These are phyloP conservation scores for Hetaerina titia DNA, from an alignment of 2,888 invertebrate species.

Conservation along the genomic window DNA sequence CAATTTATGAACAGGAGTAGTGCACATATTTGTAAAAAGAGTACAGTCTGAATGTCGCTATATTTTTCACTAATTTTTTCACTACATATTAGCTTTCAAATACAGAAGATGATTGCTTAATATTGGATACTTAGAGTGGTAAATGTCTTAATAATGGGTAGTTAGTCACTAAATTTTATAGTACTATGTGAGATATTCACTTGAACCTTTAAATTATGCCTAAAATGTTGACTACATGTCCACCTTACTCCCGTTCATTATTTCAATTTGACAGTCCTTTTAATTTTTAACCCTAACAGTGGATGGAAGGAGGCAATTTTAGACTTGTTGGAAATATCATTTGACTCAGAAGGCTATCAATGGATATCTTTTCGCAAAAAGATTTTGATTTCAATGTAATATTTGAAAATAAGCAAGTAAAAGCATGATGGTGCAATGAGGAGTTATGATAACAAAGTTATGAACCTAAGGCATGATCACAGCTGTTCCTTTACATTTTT, in stretches of 20 bases:
- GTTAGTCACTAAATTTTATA: slow-evolving; percentile 45
- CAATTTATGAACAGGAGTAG: slow-evolving; percentile 65
- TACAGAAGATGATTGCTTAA: slow-evolving; percentile 61
- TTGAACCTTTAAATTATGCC: slow-evolving; percentile 32
- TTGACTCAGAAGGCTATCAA: slow-evolving; percentile 8
- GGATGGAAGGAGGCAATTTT: slow-evolving; percentile 65
- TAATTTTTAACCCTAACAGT: slow-evolving; percentile 58
- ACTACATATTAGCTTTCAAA: slow-evolving; percentile 64
- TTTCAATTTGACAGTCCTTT: slow-evolving; percentile 54
- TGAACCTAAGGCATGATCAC: slow-evolving; percentile 48
- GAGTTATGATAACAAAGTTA: background rate
- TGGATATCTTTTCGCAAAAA: background rate
- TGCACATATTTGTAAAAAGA: slow-evolving; percentile 64
- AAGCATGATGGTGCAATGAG: background rate
- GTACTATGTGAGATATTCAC: slow-evolving; percentile 38
- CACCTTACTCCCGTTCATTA: slow-evolving; percentile 64
- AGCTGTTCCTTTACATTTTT: slow-evolving; percentile 12
- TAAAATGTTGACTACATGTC: slow-evolving; percentile 62
- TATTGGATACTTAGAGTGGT: slow-evolving; percentile 57
- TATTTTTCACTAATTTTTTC: slow-evolving; percentile 56
- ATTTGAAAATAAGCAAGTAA: slow-evolving; percentile 3
- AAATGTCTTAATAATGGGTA: slow-evolving; percentile 50
- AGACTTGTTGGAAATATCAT: slow-evolving; percentile 37
- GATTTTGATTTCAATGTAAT: background rate
- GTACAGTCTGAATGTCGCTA: slow-evolving; percentile 50